Evolutionary conservation across 2,797 vertebrate species (phyloP).

Genomic region (Petrocephalus schoutedeni): DNA sequence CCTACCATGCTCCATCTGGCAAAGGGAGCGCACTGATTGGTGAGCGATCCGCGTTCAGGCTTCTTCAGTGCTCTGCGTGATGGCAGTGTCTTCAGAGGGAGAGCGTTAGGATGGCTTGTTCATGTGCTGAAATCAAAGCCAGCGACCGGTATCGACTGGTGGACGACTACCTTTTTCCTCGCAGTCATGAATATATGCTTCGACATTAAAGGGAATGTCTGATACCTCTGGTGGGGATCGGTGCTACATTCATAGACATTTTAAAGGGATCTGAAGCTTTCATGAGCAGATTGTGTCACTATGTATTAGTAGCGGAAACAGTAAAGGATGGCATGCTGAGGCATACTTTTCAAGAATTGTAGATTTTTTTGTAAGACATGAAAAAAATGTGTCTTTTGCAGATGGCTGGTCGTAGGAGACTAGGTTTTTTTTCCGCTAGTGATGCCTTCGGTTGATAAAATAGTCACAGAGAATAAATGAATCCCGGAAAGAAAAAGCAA

Average conservation of each 20-base stretch:
- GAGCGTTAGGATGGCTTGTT: not conserved
- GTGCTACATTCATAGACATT: not conserved
- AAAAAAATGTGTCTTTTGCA: not conserved
- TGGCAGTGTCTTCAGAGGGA: not conserved
- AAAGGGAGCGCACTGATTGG: not conserved
- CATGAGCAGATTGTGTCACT: not conserved
- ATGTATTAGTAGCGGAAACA: not conserved
- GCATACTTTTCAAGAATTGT: not conserved
- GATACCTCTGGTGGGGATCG: not conserved
- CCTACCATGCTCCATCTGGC: not conserved
- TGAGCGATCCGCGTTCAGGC: not conserved
- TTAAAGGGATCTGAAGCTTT: not conserved
- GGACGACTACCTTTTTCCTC: not conserved
- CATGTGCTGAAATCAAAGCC: not conserved
- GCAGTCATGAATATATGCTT: not conserved
- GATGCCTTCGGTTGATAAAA: not conserved
- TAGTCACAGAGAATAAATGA: not conserved
- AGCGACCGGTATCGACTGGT: not conserved
- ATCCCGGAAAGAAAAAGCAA: not conserved
- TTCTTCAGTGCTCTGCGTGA: not conserved
- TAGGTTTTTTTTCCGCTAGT: not conserved
- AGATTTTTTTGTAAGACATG: slow-evolving; percentile 2
- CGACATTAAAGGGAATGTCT: not conserved
- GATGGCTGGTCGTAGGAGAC: not conserved
- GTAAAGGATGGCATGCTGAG: not conserved